A percentile compares a stretch with the other conserved stretches of the same genome.
Evolutionary conservation across 2,888 invertebrate species (phyloP).

Genomic region (Spodoptera exigua): DNA sequence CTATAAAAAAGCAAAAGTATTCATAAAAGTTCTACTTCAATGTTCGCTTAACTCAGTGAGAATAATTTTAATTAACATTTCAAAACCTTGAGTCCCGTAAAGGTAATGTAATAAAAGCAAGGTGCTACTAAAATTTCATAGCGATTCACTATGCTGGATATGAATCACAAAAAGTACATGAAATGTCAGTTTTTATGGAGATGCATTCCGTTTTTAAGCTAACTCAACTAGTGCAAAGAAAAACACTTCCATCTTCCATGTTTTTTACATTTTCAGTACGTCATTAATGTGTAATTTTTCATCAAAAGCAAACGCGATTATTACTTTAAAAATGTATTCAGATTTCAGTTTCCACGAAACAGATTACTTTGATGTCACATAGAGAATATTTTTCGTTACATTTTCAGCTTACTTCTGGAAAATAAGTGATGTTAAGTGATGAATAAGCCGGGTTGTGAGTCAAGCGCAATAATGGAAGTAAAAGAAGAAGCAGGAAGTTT

Average conservation of each 20-base stretch:
- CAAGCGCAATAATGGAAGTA: too few species aligned
- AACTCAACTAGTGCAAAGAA: constrained; percentile 15
- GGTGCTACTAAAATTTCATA: constrained; percentile 24
- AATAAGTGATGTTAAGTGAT: too few species aligned
- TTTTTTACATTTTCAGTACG: not conserved
- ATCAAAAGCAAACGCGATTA: too few species aligned
- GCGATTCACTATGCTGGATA: constrained; percentile 6
- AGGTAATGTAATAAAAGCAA: constrained; percentile 7
- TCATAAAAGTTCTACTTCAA: not conserved
- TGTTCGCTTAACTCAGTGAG: constrained; percentile 1
- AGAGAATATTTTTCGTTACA: too few species aligned
- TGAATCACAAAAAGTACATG: constrained; percentile 29
- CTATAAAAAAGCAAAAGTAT: not conserved
- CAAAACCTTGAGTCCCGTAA: constrained; percentile 4
- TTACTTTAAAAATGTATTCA: too few species aligned
- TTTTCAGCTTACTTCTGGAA: too few species aligned
- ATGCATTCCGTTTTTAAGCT: constrained; percentile 41
- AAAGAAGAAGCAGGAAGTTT: too few species aligned
- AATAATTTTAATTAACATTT: constrained; percentile 15
- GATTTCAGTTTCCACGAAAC: too few species aligned
- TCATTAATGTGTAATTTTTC: not conserved
- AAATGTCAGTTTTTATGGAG: constrained; percentile 44
- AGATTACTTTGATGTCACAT: too few species aligned
- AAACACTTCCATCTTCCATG: constrained; percentile 5
- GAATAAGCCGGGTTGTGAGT: too few species aligned